phyloP scores from a whole-genome alignment of 2,888 invertebrate species.

The Eledona agricola region DNA sequence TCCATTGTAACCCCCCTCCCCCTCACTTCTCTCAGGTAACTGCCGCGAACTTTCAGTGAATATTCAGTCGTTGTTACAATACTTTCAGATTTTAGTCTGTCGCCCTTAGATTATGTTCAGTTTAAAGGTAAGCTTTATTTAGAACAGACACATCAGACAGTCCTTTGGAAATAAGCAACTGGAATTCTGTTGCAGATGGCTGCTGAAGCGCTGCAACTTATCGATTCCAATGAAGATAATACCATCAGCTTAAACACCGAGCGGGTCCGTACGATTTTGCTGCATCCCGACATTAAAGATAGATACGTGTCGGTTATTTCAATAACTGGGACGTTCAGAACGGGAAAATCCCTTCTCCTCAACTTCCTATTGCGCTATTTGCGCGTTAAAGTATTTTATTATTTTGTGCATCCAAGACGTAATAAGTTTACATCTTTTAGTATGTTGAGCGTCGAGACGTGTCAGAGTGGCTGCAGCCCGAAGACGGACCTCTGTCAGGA shows the following conservation, averaged over 20 bases:
- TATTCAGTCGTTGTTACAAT: too few relatives aligned
- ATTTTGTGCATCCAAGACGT: too few relatives aligned
- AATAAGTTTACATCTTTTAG: too few relatives aligned
- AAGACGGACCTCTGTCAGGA: slow-evolving; percentile 16
- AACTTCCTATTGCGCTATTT: slow-evolving; percentile 18
- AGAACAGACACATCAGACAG: too few relatives aligned
- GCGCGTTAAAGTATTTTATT: slow-evolving; percentile 10
- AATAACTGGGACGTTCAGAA: slow-evolving; percentile 6
- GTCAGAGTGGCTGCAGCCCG: slow-evolving; percentile 5
- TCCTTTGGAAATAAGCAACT: too few relatives aligned
- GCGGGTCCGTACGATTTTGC: neutral
- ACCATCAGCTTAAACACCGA: slow-evolving; percentile 4
- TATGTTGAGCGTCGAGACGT: slow-evolving; percentile 12
- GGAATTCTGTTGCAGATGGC: slow-evolving; percentile 19
- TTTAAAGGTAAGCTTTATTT: too few relatives aligned
- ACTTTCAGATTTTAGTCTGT: too few relatives aligned
- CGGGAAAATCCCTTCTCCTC: slow-evolving; percentile 17
- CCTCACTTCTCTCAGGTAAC: too few relatives aligned
- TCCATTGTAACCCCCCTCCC: too few relatives aligned
- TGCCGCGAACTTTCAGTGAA: too few relatives aligned
- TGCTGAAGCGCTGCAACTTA: slow-evolving; percentile 4
- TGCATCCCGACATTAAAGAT: slow-evolving; percentile 6
- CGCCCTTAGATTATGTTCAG: too few relatives aligned
- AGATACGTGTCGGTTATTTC: slow-evolving; percentile 13
- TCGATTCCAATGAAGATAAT: neutral